These are phyloP conservation scores for Drosophila trichaetosa DNA, from an alignment of 2,888 invertebrate genomes.

Conservation along the genomic window DNA sequence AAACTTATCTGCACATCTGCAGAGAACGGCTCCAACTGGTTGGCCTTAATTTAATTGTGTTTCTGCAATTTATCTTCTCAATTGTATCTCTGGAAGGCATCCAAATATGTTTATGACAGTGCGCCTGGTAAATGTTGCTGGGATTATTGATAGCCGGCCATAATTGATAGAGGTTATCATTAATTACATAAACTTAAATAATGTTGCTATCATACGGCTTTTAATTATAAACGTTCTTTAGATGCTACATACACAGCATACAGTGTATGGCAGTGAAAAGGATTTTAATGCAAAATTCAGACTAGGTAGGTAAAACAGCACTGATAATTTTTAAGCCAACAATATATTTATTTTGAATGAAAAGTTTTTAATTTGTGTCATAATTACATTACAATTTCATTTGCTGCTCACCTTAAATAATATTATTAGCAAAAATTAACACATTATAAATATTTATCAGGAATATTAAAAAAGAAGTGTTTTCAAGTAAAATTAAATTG, in stretches of 20 bases:
- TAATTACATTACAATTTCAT: not conserved
- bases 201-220: not conserved
- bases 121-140: not conserved
- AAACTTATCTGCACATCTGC: not conserved
- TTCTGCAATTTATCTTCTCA: slow-evolving; percentile 21
- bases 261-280: not conserved
- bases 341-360: not conserved
- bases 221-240: not conserved
- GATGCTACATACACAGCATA: not conserved
- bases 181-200: not conserved
- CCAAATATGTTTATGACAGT: slow-evolving; percentile 21
- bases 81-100: slow-evolving; percentile 1
- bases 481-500: not conserved
- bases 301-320: not conserved
- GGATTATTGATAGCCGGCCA: not conserved
- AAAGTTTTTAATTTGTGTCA: not conserved
- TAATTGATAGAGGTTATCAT: slow-evolving; percentile 19
- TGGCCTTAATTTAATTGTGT: slow-evolving; percentile 23
- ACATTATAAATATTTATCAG: not conserved
- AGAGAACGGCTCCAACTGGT: not conserved
- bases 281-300: not conserved
- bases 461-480: not conserved
- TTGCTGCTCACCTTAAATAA: not conserved
- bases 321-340: not conserved
- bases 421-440: not conserved